These are phyloP conservation scores for Xylophagus ater DNA, from an alignment of 2,888 invertebrate genomes.

Conservation along the genomic window DNA sequence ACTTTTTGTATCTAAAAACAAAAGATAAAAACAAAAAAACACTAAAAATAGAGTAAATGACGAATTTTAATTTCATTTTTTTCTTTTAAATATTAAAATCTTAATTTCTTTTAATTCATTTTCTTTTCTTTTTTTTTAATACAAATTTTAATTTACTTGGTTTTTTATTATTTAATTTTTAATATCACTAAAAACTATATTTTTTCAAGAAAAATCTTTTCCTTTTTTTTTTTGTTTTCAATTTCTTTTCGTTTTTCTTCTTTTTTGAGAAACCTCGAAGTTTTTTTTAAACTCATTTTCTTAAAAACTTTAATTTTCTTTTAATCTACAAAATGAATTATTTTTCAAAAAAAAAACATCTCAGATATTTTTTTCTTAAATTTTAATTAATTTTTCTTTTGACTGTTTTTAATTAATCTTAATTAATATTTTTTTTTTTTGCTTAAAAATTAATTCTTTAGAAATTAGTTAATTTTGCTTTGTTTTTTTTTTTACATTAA, in stretches of 20 bases:
- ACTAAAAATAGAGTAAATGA: too few species aligned
- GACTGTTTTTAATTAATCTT: too few species aligned
- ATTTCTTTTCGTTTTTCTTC: neutral
- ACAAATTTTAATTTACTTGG: neutral
- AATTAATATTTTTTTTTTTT: neutral
- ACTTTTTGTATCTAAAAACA: too few species aligned
- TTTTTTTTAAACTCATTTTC: neutral
- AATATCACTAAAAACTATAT: neutral
- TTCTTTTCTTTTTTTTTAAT: neutral
- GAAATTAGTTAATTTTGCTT: neutral
- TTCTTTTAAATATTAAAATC: neutral
- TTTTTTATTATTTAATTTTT: neutral
- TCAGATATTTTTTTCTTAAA: neutral
- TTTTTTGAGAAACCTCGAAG: neutral
- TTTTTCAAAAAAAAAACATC: neutral
- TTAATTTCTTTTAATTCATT: neutral
- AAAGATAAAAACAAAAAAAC: too few species aligned
- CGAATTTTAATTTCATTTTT: too few species aligned
- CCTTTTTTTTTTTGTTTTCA: neutral
- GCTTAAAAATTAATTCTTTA: neutral
- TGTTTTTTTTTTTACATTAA: neutral
- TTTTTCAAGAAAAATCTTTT: neutral
- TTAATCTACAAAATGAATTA: neutral
- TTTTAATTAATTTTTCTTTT: slow-evolving; percentile 1
- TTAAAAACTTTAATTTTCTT: neutral